Conservation (phyloP, 2,888 invertebrate genomes). For the Ferrisia virgata region DNA sequence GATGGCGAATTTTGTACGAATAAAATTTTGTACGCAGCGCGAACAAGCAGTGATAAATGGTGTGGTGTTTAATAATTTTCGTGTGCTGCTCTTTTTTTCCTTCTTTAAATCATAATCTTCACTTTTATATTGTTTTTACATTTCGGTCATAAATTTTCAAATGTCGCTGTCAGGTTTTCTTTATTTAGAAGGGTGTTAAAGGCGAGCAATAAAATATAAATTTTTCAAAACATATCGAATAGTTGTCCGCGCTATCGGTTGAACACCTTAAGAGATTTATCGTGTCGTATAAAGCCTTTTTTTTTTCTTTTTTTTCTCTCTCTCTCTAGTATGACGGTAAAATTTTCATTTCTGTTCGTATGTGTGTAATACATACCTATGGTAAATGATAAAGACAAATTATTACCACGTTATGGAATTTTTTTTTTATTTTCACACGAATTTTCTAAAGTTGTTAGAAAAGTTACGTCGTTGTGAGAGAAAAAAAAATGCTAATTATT, state of each 20-base stretch:
- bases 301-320: background rate
- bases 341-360: background rate
- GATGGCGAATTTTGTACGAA: background rate
- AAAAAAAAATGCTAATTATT: background rate
- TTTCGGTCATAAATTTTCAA: slow-evolving; percentile 30
- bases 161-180: slow-evolving; percentile 23
- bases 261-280: slow-evolving; percentile 11
- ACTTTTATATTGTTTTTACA: slow-evolving; percentile 27
- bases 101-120: slow-evolving; percentile 27
- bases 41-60: background rate
- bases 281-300: background rate
- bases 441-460: background rate
- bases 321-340: background rate
- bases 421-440: background rate
- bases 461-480: background rate
- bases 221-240: slow-evolving; percentile 10
- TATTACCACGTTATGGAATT: background rate
- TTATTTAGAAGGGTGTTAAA: background rate
- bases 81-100: background rate
- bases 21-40: background rate
- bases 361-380: no score
- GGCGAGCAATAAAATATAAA: slow-evolving; percentile 19
- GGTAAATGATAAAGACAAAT: background rate
- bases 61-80: background rate
- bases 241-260: background rate